Conservation (phyloP, 2,797 vertebrate species). For the Oreochromis grahami region DNA sequence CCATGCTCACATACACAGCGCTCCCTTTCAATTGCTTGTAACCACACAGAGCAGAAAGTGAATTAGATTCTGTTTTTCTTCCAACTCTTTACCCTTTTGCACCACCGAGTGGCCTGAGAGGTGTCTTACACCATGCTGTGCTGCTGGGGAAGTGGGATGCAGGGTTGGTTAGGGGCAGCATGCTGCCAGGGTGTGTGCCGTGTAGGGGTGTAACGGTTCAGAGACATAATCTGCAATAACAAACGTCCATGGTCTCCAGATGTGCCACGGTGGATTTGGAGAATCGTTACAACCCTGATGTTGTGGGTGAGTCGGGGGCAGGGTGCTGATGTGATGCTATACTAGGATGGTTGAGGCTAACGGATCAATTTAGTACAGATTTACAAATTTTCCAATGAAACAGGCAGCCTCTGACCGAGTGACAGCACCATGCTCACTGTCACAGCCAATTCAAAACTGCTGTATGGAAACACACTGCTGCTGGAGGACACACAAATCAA, state of each 20-base stretch:
- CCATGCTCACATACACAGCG: constrained; percentile 51
- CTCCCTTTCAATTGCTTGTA: constrained; percentile 2
- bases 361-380: neutral
- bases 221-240: neutral
- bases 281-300: neutral
- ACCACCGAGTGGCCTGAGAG: neutral
- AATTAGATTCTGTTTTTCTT: neutral
- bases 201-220: neutral
- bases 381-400: neutral
- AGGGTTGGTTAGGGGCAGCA: constrained; percentile 35
- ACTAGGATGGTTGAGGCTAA: constrained; percentile 5
- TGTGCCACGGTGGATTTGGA: neutral
- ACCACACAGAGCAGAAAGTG: neutral
- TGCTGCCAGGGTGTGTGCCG: constrained; percentile 36
- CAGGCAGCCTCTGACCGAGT: constrained; percentile 9
- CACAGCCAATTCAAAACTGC: constrained; percentile 12
- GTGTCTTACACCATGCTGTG: constrained; percentile 38
- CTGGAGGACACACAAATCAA: neutral
- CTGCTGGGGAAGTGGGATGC: constrained; percentile 24
- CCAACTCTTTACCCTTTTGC: neutral
- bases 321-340: constrained; percentile 21
- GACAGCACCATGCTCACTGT: constrained; percentile 12
- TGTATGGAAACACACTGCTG: constrained; percentile 15
- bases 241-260: neutral
- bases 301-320: neutral